Base-by-base conservation (phyloP, 2,888 invertebrate species). In the Platycheirus albimanus region DNA sequence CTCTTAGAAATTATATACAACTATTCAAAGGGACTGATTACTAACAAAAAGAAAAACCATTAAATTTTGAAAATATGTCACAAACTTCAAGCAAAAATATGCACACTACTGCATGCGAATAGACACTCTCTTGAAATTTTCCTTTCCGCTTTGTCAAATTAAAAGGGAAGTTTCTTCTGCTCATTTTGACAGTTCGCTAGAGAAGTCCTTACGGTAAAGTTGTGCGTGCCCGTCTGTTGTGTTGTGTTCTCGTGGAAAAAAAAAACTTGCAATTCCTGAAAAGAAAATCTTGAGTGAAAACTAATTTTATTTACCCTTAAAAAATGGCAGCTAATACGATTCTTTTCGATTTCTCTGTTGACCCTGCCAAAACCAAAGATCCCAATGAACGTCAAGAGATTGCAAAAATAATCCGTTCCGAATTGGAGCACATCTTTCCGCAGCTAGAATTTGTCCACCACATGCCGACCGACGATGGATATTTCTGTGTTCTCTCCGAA, bases 251-350 rank as follows among this genome's bases (percentile, higher is more conserved):
- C 11, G 64, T 76, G 56, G 49, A 19, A 52, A 49, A 49, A 58
- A 15, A 30, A 61, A 43, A 17, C 7, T 67, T 13, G 0, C 3
- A 45, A 28, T 47, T 36, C 10, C n/a, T 36, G 33, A 19, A 4
- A 45, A 54, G 41, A 41, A 51, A n/a, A n/a, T n/a, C n/a, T 24
- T 6, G 11, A 51, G 11, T 43, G 11, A 36, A 56, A 54, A 69
- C 11, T 47, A 3, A 33, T 15, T 47, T 56, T 71, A 85, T 86
- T n/a, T 13, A 15, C 4, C n/a, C n/a, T 4, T 19, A 70, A 30
- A 85, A 80, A 84, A 96, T 96, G 96, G 94, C 96, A 86, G 95
- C 94, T 41, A 95, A 96, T 90, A 95, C 96, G 58, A 92, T 96
- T 87, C 91, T 96, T 63, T 91, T 96, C 86, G 96, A 96, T 91